Conservation (phyloP, 1,140 invertebrate genomes). For the Trichomalopsis sarcophagae region DNA sequence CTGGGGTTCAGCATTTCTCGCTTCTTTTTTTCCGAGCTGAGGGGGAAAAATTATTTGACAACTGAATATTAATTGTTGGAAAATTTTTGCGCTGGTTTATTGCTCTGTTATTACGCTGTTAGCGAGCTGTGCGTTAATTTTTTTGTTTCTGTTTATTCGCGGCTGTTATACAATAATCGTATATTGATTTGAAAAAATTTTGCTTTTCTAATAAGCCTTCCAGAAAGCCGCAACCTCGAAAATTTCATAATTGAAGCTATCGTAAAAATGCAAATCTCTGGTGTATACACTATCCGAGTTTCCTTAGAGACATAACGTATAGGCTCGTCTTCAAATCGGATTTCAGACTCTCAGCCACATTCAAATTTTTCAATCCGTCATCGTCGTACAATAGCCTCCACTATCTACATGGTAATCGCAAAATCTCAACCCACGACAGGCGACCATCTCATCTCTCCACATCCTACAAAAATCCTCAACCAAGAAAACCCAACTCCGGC, state of each 20-base stretch:
- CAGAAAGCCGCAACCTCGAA: too few relatives aligned
- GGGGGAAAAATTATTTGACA: neutral
- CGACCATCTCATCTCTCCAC: too few relatives aligned
- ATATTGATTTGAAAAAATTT: too few relatives aligned
- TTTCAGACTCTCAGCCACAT: neutral
- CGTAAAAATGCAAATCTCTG: too few relatives aligned
- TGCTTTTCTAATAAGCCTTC: too few relatives aligned
- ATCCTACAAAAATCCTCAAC: too few relatives aligned
- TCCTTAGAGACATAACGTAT: too few relatives aligned
- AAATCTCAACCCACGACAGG: too few relatives aligned
- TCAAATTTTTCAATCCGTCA: neutral
- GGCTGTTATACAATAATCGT: too few relatives aligned
- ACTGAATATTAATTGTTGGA: neutral
- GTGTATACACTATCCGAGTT: too few relatives aligned
- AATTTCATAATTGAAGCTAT: too few relatives aligned
- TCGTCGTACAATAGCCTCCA: neutral
- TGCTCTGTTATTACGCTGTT: neutral
- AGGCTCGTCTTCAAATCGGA: conserved; percentile 10
- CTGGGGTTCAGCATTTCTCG: neutral
- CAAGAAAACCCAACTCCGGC: neutral
- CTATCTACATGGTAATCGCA: neutral
- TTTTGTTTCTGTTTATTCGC: too few relatives aligned
- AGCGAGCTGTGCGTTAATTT: neutral
- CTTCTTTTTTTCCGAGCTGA: neutral
- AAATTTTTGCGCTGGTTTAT: neutral